Base-by-base conservation (phyloP, 2,888 invertebrate species). In the Drosophila rellima region DNA sequence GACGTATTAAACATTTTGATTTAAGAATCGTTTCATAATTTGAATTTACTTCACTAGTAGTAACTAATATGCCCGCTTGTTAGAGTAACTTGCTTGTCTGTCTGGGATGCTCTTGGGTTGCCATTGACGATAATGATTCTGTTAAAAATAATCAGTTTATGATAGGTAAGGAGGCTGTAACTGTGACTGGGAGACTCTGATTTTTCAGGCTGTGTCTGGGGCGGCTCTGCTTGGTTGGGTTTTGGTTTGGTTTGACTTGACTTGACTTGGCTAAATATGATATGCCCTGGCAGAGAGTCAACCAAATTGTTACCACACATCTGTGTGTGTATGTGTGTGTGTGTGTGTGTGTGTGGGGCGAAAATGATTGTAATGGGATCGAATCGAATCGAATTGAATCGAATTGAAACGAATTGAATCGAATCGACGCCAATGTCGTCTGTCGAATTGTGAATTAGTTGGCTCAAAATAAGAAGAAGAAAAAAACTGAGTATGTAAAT, bases 141-240 rank as follows among this genome's bases (percentile, higher is more conserved):
- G 89, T 86, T 88, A 71, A 88, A 86, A 88, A 88, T 84, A 86
- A 88, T 88, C 87, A 86, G 87, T 86, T 83, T 86, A 83, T 72
- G 82, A 70, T 83, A 67, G 86, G 73, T 63, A 67, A 70, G 73
- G 73, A 81, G 82, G 70, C 56, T 56, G 65, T 35, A 47, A 51
- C 35, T 26, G 59, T 17, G 51, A 26, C 37, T 26, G 31, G 37
- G 66, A 10, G 26, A 18, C 44, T 23, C 66, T 62, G 55, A 31
- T 47, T 42, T 48, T 54, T 63, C 37, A 37, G 45, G 33, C 50
- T 42, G 48, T 13, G 64, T 50, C 59, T 42, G 50, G 45, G 54
- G 42, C 45, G 67, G 56, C 70, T 63, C 35, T 60, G 80, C 57
- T 68, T 47, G 68, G 55, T 59, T 18, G 10, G 42, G 26, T 52